phyloP scores from a whole-genome alignment of 2,113 vertebrate species.

The Eubucco bourcierii region DNA sequence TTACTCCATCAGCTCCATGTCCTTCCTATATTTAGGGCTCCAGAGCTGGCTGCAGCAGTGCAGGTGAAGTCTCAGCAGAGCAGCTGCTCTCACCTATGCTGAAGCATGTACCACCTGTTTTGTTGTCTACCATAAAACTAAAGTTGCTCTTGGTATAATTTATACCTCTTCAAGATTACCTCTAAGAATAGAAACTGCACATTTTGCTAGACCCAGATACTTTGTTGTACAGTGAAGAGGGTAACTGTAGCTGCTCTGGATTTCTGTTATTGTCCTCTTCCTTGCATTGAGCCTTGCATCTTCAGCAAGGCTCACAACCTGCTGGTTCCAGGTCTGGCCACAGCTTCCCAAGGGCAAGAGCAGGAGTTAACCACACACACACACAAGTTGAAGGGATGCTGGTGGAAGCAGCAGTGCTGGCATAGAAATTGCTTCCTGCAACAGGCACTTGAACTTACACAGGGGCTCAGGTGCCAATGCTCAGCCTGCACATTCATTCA shows the following conservation, averaged over 20 bases:
- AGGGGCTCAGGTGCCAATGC: not conserved
- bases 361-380: not conserved
- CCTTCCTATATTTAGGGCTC: too few species aligned
- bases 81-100: not conserved
- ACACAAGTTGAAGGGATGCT: not conserved
- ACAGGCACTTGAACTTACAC: not conserved
- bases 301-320: not conserved
- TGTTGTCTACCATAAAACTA: not conserved
- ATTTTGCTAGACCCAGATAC: not conserved
- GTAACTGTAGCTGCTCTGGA: not conserved
- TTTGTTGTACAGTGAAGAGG: not conserved
- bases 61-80: not conserved
- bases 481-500: not conserved
- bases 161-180: not conserved
- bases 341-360: not conserved
- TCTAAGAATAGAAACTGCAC: not conserved
- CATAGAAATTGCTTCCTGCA: not conserved
- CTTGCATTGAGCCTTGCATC: not conserved
- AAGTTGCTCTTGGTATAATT: rapidly evolving
- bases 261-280: not conserved
- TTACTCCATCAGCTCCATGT: too few species aligned
- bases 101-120: not conserved
- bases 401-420: not conserved
- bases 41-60: too few species aligned
- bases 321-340: rapidly evolving